Conservation (phyloP, 1,140 invertebrate species). For the Temnothorax nylanderi region DNA sequence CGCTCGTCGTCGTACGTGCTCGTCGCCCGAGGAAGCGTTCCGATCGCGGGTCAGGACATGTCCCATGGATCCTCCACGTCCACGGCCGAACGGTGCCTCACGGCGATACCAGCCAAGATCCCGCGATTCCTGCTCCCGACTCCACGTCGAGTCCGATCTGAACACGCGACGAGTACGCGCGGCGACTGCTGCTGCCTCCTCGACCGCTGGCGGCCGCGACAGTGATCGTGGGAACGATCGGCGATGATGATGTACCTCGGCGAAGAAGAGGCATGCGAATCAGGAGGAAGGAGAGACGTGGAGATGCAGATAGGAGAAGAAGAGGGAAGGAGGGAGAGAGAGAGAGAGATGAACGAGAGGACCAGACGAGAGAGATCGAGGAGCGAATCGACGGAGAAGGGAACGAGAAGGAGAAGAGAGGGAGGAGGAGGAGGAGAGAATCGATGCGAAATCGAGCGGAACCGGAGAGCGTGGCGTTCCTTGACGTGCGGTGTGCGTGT, state of each 20-base stretch:
- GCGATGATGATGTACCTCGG: slow-evolving; percentile 29
- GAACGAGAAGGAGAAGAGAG: not conserved
- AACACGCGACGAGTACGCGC: slow-evolving; percentile 23
- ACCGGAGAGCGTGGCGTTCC: not conserved
- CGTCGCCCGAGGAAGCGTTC: not conserved
- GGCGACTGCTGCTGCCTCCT: not conserved
- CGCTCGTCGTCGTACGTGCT: not conserved
- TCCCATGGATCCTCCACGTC: not conserved
- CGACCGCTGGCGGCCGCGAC: slow-evolving; percentile 26
- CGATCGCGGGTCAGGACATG: not conserved
- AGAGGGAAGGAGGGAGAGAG: slow-evolving; percentile 15
- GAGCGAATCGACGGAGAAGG: not conserved
- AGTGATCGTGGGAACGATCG: slow-evolving; percentile 56
- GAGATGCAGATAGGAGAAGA: slow-evolving; percentile 10
- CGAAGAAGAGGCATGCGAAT: slow-evolving; percentile 33
- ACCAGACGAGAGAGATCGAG: not conserved
- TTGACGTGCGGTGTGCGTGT: not conserved
- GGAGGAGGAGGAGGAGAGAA: not conserved
- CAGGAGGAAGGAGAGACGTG: not conserved
- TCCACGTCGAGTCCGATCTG: not conserved
- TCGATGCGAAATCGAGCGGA: slow-evolving; percentile 8
- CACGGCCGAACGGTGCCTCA: not conserved
- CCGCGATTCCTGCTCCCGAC: not conserved
- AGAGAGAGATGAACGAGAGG: not conserved
- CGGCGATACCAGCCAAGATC: slow-evolving; percentile 16